These are phyloP conservation scores for Pipistrellus nathusii DNA, from an alignment of 2,797 vertebrate genomes.

Conservation along the genomic window DNA sequence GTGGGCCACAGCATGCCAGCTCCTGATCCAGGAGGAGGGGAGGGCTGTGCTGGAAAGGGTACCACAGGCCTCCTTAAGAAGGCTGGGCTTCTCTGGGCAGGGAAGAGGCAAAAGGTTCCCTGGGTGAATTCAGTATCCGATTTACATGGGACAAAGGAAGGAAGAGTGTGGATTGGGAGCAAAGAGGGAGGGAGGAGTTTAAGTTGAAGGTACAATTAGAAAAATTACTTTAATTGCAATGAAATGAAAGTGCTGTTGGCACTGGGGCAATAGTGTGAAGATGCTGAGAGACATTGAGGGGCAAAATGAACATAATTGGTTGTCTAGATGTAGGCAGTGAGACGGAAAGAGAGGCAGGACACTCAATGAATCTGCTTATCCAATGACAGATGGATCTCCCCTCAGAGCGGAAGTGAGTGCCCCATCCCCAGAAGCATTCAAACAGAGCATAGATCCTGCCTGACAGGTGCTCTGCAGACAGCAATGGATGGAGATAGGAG, in stretches of 20 bases:
- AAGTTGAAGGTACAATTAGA: slow-evolving; percentile 6
- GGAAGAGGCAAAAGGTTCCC: neutral
- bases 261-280: neutral
- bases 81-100: neutral
- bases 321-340: neutral
- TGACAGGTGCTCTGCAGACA: slow-evolving; percentile 11
- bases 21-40: neutral
- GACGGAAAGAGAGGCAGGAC: neutral
- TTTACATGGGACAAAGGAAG: neutral
- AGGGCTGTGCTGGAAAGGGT: neutral
- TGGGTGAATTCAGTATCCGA: neutral
- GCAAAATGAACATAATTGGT: slow-evolving; percentile 34
- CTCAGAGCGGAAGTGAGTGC: slow-evolving; percentile 27
- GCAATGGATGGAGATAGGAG: neutral
- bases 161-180: neutral
- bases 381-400: neutral
- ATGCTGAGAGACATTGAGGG: neutral
- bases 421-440: slow-evolving; percentile 60
- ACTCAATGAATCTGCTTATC: slow-evolving; percentile 27
- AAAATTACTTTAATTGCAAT: neutral
- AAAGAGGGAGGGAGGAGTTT: neutral
- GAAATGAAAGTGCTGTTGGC: slow-evolving; percentile 5
- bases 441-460: slow-evolving; percentile 18
- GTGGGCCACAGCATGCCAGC: rapidly evolving
- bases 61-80: neutral